Conservation (phyloP, 2,797 vertebrate genomes). For the Phoeniculus purpureus region DNA sequence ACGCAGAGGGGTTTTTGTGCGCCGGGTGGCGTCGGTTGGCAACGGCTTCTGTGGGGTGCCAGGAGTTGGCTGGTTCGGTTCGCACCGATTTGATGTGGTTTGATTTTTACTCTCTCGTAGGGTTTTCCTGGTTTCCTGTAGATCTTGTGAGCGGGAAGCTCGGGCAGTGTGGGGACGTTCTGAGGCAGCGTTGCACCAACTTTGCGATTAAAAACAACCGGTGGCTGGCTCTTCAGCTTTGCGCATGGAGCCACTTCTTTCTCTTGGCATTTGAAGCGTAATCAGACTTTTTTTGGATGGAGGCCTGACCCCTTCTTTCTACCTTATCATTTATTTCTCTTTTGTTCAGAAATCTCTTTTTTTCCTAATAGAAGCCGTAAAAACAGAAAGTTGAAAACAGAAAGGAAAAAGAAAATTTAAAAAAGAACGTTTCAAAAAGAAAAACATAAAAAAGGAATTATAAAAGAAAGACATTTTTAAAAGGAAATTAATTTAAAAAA, state of each 20-base stretch:
- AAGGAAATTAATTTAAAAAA: too few relatives aligned
- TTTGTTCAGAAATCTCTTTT: slow-evolving; percentile 76
- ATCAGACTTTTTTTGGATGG: slow-evolving; percentile 70
- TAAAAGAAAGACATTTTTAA: too few relatives aligned
- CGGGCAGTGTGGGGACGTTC: slow-evolving; percentile 96
- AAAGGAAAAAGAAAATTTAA: slow-evolving; percentile 23
- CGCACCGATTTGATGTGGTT: slow-evolving; percentile 58
- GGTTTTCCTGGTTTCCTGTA: slow-evolving; percentile 88
- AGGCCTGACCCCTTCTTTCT: slow-evolving; percentile 75
- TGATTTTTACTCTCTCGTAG: slow-evolving; percentile 55
- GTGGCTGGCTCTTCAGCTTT: slow-evolving; percentile 91
- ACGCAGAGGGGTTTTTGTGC: slow-evolving; percentile 77
- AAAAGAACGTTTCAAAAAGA: not conserved
- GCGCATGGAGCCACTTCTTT: slow-evolving; percentile 79
- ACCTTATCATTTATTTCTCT: slow-evolving; percentile 59
- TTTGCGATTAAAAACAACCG: slow-evolving; percentile 95
- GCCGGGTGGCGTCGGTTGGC: slow-evolving; percentile 81
- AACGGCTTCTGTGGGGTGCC: slow-evolving; percentile 83
- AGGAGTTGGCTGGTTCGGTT: slow-evolving; percentile 85
- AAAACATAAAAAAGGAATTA: too few relatives aligned
- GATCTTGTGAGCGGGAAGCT: slow-evolving; percentile 97
- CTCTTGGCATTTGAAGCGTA: slow-evolving; percentile 76
- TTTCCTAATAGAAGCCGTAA: slow-evolving; percentile 70
- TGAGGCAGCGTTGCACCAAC: slow-evolving; percentile 94
- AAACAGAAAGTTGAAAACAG: too few relatives aligned